Conservation (phyloP, 2,888 invertebrate genomes). For the Troglohyphantes excavatus region DNA sequence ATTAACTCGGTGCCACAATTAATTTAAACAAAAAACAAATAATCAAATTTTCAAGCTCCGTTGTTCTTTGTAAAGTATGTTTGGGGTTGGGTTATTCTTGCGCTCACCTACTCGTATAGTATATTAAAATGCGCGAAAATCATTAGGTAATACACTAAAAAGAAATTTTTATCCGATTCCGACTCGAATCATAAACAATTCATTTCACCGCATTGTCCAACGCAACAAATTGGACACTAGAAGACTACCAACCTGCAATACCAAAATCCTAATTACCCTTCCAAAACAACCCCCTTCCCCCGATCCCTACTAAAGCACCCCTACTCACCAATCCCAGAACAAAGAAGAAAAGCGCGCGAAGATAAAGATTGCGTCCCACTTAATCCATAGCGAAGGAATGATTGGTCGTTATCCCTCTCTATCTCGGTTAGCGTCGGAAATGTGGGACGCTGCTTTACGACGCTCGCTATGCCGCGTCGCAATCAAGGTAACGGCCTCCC, state of each 20-base stretch:
- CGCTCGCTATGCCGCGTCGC: slow-evolving; percentile 26
- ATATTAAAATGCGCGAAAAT: too few relatives aligned
- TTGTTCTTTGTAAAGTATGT: too few relatives aligned
- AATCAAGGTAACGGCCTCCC: slow-evolving; percentile 45
- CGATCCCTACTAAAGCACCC: not conserved
- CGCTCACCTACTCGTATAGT: too few relatives aligned
- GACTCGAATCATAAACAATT: too few relatives aligned
- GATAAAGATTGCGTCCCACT: slow-evolving; percentile 34
- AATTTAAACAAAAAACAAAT: too few relatives aligned
- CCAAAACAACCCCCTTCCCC: not conserved
- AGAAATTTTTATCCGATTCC: too few relatives aligned
- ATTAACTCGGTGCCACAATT: too few relatives aligned
- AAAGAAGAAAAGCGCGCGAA: not conserved
- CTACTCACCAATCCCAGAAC: too few relatives aligned
- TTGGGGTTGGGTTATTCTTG: too few relatives aligned
- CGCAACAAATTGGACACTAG: not conserved
- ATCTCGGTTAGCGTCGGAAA: slow-evolving; percentile 48
- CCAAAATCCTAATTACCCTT: not conserved
- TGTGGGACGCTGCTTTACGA: slow-evolving; percentile 42
- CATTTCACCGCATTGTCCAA: not conserved
- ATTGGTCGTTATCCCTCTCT: slow-evolving; percentile 37
- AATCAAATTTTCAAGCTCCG: too few relatives aligned
- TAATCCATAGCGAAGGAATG: slow-evolving; percentile 55
- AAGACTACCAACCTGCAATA: not conserved
- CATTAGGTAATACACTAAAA: too few relatives aligned